Evolutionary conservation across 2,888 invertebrate species (phyloP).

Genomic region (Tenthredo livida): DNA sequence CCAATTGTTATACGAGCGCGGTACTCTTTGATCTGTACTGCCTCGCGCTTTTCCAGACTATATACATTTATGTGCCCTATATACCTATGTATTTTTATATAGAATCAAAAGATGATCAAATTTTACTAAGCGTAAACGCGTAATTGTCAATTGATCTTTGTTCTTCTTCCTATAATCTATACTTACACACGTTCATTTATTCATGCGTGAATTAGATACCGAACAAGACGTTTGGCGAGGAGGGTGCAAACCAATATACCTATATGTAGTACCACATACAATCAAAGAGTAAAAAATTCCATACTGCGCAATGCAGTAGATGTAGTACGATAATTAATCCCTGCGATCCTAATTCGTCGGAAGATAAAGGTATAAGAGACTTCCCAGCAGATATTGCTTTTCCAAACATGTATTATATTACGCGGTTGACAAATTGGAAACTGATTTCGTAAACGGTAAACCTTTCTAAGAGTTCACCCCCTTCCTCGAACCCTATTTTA

Average conservation of each 20-base stretch:
- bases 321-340: not conserved
- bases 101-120: not conserved
- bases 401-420: not conserved
- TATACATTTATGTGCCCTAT: not conserved
- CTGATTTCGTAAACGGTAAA: slow-evolving; percentile 17
- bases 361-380: not conserved
- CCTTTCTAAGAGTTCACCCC: not conserved
- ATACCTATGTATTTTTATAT: not conserved
- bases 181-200: not conserved
- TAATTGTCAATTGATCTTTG: not conserved
- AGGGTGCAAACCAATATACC: not conserved
- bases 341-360: not conserved
- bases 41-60: not conserved
- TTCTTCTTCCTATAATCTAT: not conserved
- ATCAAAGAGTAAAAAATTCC: not conserved
- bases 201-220: not conserved
- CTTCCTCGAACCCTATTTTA: not conserved
- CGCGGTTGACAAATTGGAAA: slow-evolving; percentile 20
- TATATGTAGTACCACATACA: not conserved
- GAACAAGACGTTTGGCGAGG: not conserved
- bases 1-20: not conserved
- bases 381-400: not conserved
- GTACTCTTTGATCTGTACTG: not conserved
- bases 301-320: slow-evolving; percentile 10
- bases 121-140: not conserved